These are phyloP conservation scores for Trochalopteron elliotii DNA, from an alignment of 2,113 vertebrate genomes.

Conservation along the genomic window DNA sequence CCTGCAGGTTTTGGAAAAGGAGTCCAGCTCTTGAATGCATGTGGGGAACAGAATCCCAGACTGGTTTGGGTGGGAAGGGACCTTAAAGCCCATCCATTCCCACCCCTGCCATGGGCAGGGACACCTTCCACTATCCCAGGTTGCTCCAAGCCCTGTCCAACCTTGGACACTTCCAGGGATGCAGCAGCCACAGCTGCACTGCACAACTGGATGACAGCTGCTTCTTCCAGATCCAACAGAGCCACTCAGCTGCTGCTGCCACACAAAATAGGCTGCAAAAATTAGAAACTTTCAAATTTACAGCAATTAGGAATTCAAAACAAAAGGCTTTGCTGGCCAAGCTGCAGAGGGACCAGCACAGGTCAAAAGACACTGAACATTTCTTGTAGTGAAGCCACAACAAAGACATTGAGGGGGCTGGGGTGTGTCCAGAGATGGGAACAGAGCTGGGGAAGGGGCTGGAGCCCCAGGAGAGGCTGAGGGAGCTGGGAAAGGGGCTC, in stretches of 20 bases:
- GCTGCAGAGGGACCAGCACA: background rate
- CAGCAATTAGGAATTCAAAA: background rate
- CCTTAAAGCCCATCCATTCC: accelerated
- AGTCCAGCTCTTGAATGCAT: background rate
- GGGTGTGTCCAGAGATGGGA: accelerated
- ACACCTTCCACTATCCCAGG: background rate
- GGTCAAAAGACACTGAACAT: background rate
- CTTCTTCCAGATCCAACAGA: background rate
- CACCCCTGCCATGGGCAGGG: background rate
- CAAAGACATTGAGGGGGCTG: background rate
- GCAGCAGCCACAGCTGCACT: background rate
- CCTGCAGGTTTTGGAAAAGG: background rate
- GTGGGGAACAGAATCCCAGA: background rate
- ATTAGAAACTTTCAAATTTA: background rate
- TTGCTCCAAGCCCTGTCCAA: accelerated
- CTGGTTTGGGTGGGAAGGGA: background rate
- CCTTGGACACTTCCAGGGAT: background rate
- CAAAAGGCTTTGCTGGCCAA: background rate
- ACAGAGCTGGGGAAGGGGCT: accelerated
- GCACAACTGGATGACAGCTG: background rate
- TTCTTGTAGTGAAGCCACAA: background rate
- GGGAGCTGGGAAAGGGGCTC: background rate
- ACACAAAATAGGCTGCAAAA: background rate
- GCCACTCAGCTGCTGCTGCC: background rate
- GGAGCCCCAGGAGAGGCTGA: accelerated